A percentile compares a stretch with the other conserved stretches of the same genome.
phyloP scores from a whole-genome alignment of 2,113 vertebrate genomes.

The Trichomycterus rosablanca region DNA sequence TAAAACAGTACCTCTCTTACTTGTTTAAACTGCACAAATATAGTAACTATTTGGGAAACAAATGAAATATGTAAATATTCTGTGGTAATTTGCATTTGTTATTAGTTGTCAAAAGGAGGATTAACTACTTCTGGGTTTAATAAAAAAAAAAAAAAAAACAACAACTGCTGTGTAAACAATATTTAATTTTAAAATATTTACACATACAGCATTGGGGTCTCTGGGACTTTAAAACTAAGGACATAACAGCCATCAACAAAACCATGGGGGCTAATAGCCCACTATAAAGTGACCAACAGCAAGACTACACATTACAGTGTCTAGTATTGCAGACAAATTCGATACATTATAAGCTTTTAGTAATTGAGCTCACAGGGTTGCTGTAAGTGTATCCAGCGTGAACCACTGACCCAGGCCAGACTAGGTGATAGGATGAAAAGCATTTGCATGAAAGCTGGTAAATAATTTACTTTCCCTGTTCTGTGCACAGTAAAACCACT shows the following conservation, averaged over 20 bases:
- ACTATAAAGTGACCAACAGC: neutral
- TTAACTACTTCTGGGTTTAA: neutral
- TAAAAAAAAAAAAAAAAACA: no score
- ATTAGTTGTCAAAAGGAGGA: no score
- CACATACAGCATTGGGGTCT: neutral
- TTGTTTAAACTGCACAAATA: no score
- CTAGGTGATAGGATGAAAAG: neutral
- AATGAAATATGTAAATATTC: no score
- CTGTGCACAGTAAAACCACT: neutral
- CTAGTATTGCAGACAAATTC: neutral
- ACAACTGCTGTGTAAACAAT: no score
- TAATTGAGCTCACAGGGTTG: neutral
- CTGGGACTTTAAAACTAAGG: neutral
- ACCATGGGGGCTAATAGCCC: neutral
- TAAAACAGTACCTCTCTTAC: no score
- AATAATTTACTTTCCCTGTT: constrained; percentile 19
- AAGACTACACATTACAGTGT: neutral
- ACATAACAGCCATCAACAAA: neutral
- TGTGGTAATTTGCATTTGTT: no score
- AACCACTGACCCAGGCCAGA: neutral
- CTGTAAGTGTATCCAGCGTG: constrained; percentile 6
- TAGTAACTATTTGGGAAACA: no score
- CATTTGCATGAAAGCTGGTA: neutral
- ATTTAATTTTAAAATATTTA: neutral
- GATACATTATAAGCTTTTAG: constrained; percentile 9